phyloP scores from a whole-genome alignment of 2,797 vertebrate genomes.

The Bufotes viridis region DNA sequence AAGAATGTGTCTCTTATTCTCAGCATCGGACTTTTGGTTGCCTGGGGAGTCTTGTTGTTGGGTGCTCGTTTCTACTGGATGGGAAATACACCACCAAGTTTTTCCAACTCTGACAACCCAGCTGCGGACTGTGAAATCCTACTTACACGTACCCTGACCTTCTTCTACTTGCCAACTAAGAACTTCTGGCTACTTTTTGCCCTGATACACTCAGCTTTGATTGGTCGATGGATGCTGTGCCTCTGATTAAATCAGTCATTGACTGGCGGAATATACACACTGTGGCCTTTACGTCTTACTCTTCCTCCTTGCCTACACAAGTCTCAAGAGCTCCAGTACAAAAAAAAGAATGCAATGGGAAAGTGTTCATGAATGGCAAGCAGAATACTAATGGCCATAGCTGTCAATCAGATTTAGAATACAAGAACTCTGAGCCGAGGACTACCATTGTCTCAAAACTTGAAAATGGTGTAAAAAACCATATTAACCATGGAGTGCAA shows the following conservation, averaged over 20 bases:
- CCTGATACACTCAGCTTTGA: conserved; percentile 97
- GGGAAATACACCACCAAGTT: conserved; percentile 98
- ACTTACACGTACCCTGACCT: conserved; percentile 88
- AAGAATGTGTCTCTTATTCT: conserved; percentile 86
- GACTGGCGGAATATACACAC: conserved; percentile 93
- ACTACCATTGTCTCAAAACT: conserved; percentile 74
- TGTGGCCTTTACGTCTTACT: conserved; percentile 83
- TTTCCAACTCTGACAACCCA: conserved; percentile 99
- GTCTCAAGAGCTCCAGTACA: conserved; percentile 76
- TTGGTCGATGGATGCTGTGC: conserved; percentile 98
- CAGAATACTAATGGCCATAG: conserved; percentile 90
- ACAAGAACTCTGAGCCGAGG: conserved; percentile 76
- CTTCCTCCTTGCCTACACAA: conserved; percentile 81
- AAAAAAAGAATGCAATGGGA: conserved; percentile 83
- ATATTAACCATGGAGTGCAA: conserved; percentile 75
- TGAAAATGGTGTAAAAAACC: conserved; percentile 88
- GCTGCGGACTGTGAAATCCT: conserved; percentile 90
- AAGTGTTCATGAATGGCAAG: conserved; percentile 86
- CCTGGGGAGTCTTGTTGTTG: conserved; percentile 87
- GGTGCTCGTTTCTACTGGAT: conserved; percentile 96
- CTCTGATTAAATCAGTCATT: conserved; percentile 83
- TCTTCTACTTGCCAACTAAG: conserved; percentile 89
- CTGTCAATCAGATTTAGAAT: conserved; percentile 82
- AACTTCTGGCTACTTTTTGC: conserved; percentile 95
- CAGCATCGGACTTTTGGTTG: conserved; percentile 85